phyloP scores from a whole-genome alignment of 2,113 vertebrate species.

The Aldabrachelys gigantea region DNA sequence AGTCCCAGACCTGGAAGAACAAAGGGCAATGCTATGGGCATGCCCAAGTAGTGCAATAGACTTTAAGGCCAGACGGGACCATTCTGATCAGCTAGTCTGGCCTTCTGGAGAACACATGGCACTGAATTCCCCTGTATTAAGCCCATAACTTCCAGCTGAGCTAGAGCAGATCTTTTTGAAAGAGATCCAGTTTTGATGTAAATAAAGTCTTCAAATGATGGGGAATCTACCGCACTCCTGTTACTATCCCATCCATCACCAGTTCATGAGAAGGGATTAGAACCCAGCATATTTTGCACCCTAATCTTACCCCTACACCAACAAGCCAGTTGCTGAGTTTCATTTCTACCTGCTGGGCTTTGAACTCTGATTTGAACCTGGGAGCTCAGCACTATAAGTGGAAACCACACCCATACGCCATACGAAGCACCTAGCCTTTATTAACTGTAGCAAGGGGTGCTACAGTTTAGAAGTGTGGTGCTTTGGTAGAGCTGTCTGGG shows the following conservation, averaged over 20 bases:
- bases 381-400: not conserved
- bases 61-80: not conserved
- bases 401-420: too few relatives aligned
- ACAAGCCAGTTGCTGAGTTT: not conserved
- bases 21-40: not conserved
- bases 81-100: not conserved
- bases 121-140: not conserved
- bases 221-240: not conserved
- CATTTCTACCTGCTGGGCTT: not conserved
- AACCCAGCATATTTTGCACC: not conserved
- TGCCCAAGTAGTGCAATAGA: not conserved
- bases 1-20: not conserved
- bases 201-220: not conserved
- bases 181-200: not conserved
- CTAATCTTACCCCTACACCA: not conserved
- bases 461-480: not conserved
- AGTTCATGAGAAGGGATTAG: not conserved
- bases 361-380: not conserved
- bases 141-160: not conserved
- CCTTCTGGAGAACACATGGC: not conserved
- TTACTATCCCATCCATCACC: not conserved
- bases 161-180: not conserved
- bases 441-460: not conserved
- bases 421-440: too few relatives aligned
- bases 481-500: not conserved